Percentiles rank a stretch among this genome's conserved stretches.
phyloP scores from a whole-genome alignment of 2,113 vertebrate species.

The Odocoileus hemionus region DNA sequence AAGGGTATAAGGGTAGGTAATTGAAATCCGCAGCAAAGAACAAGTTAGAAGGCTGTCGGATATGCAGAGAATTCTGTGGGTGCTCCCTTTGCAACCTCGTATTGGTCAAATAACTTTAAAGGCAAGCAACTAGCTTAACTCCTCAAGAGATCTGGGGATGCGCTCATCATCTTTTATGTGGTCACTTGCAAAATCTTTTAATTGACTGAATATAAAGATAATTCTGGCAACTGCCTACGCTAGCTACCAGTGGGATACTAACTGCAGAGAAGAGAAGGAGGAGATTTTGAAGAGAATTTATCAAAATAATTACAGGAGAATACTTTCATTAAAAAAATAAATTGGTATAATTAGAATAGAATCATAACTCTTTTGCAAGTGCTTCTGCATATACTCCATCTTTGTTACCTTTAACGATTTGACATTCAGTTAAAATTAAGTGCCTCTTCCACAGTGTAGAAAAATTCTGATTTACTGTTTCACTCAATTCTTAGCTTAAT shows the following conservation, averaged over 20 bases:
- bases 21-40: conserved; percentile 7
- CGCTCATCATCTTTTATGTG: neutral
- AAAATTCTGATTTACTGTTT: conserved; percentile 63
- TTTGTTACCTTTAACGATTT: conserved; percentile 70
- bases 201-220: neutral
- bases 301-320: conserved; percentile 72
- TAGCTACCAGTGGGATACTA: conserved; percentile 27
- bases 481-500: conserved; percentile 14
- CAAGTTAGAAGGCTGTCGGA: neutral
- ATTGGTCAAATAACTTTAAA: neutral
- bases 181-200: conserved; percentile 34
- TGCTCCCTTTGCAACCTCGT: neutral
- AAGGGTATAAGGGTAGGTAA: neutral
- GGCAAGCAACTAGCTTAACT: neutral
- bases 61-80: neutral
- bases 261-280: conserved; percentile 40
- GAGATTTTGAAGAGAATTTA: conserved; percentile 57
- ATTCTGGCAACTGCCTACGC: neutral
- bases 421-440: conserved; percentile 68
- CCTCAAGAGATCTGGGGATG: neutral
- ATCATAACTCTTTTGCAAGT: conserved; percentile 66
- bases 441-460: conserved; percentile 5
- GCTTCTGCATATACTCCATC: conserved; percentile 48
- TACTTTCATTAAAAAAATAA: conserved; percentile 73
- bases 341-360: conserved; percentile 72